Percentiles rank a stretch among this genome's conserved stretches.
Evolutionary conservation across 2,113 vertebrate species (phyloP).

Genomic region (Nestor notabilis): DNA sequence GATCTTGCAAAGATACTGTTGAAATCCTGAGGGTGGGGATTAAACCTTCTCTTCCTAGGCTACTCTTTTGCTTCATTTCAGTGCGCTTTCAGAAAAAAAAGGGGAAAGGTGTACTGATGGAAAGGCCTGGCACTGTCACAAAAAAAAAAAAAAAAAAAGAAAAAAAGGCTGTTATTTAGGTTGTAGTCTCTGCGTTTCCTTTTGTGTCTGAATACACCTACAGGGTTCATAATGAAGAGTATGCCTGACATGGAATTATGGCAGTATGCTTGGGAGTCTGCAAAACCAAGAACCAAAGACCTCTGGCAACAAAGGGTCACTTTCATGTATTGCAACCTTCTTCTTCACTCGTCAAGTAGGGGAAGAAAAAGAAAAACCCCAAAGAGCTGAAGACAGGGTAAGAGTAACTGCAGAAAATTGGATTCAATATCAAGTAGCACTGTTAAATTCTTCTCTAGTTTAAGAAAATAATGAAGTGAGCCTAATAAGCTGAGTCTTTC

Average conservation of each 20-base stretch:
- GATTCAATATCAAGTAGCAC: not conserved
- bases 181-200: not conserved
- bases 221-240: not conserved
- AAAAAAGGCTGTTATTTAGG: not conserved
- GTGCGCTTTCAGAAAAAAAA: not conserved
- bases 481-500: not conserved
- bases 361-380: not conserved
- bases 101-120: fast-evolving
- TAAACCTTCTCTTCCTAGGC: not conserved
- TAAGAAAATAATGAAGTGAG: not conserved
- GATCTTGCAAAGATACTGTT: not conserved
- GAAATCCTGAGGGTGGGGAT: not conserved
- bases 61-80: not conserved
- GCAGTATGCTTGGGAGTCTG: not conserved
- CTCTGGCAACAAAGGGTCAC: not conserved
- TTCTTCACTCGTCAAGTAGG: not conserved
- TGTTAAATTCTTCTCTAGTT: not conserved
- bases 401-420: not conserved
- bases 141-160: not conserved
- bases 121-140: not conserved
- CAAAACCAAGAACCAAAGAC: not conserved
- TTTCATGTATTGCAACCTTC: not conserved
- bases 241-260: not conserved
- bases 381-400: not conserved
- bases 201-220: not conserved